Base-by-base conservation (phyloP, 2,113 vertebrate species). In the Australoheros scitulus region DNA sequence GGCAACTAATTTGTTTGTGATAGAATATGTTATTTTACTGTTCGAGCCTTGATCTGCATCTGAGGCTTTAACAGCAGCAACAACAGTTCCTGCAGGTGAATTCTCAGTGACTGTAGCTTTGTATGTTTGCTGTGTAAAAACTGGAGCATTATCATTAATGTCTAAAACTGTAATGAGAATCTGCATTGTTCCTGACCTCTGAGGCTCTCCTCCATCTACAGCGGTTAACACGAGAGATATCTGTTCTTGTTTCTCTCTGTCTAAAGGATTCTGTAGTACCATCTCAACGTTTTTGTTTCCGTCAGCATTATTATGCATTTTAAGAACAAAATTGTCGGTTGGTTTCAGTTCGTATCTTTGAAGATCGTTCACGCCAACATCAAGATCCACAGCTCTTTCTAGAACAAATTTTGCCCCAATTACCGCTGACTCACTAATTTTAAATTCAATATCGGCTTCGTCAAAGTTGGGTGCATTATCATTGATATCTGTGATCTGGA, bases 391-490 rank as follows among this genome's bases (percentile, higher is more conserved):
- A 0, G 95, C 97, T 11, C 74, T 87, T 8, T 96, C 92, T 2
- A 97, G 20, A 5, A 93, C 63, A 24, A 97, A 97, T 63, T 90
- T 94, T 0, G 94, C 83, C 0, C 96, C 96, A 0, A 2, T 41
- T 0, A 75, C 10, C 1, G 95, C 80, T 0, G 92, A 93, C 60
- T 97, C 96, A 14, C 95, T 90, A 1, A 97, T 96, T 87, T 94
- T 93, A 38, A 97, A 93, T 15, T 29, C 1, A 1, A 95, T 90
- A 52, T 93, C 83, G 0, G 38, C 83, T 22, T 95, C 92, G 13
- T 93, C 68, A 77, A 97, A 97, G 3, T 13, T 59, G 0, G 96
- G 96, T 0, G 92, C 57, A 52, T 97, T 94, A 70, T 97, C 96
- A 11, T 94, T 94, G 1, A 94, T 85, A 0, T 94, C 93, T 0